Conservation (phyloP, 2,113 vertebrate species). For the Noctilio leporinus region DNA sequence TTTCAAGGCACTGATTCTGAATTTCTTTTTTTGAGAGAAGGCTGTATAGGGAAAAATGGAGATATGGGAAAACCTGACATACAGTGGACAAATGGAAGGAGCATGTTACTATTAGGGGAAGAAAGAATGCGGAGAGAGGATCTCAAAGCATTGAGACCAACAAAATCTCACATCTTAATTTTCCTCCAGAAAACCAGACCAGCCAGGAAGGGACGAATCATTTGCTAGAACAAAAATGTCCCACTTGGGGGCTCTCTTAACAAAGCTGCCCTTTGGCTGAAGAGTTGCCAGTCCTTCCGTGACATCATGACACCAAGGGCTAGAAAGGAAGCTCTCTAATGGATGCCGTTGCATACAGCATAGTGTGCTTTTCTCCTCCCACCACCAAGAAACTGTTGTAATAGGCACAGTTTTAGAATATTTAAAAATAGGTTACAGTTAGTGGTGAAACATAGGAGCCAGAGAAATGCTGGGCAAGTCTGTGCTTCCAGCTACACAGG, state of each 20-base stretch:
- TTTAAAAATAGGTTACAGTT: conserved; percentile 72
- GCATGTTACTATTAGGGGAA: neutral
- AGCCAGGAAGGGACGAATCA: neutral
- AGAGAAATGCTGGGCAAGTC: neutral
- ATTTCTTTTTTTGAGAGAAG: neutral
- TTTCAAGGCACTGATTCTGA: neutral
- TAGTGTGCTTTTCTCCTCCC: neutral
- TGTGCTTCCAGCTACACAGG: neutral
- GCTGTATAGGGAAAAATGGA: neutral
- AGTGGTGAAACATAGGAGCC: neutral
- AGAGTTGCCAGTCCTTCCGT: neutral
- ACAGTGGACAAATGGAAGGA: neutral
- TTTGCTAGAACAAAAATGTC: neutral
- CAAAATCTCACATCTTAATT: neutral
- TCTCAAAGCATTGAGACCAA: neutral
- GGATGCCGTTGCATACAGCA: neutral
- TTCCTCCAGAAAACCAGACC: neutral
- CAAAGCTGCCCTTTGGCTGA: neutral
- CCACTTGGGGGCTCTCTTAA: neutral
- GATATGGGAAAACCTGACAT: neutral
- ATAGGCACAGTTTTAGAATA: conserved; percentile 63
- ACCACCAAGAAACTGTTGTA: conserved; percentile 21
- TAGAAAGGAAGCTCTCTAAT: neutral
- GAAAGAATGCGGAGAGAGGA: neutral
- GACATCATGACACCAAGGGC: neutral